Evolutionary conservation across 2,797 vertebrate genomes (phyloP).

Genomic region (Neoniphon sammara): DNA sequence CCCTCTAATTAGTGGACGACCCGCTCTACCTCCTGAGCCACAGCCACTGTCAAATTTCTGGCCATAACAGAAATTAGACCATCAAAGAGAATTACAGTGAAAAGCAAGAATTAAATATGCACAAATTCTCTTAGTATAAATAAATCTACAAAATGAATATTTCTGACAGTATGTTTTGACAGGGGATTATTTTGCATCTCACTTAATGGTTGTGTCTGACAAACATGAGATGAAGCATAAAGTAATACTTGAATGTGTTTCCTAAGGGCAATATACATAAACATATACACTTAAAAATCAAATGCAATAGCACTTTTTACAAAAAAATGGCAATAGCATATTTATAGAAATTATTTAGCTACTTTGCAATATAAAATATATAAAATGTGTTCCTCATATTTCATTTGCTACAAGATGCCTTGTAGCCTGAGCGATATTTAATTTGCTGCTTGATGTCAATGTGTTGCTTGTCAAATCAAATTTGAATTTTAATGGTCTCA

Average conservation of each 20-base stretch:
- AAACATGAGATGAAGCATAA: background rate
- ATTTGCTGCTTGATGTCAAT: slow-evolving; percentile 47
- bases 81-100: background rate
- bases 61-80: background rate
- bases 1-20: too few species aligned
- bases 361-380: slow-evolving; percentile 44
- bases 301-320: slow-evolving; percentile 68
- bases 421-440: slow-evolving; percentile 6
- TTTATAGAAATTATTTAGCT: slow-evolving; percentile 40
- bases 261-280: slow-evolving; percentile 24
- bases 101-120: slow-evolving; percentile 24
- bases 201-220: background rate
- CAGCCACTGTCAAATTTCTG: too few species aligned
- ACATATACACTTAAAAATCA: slow-evolving; percentile 42
- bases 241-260: slow-evolving; percentile 30
- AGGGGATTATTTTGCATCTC: background rate
- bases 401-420: slow-evolving; percentile 39
- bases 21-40: too few species aligned
- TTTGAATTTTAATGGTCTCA: slow-evolving; percentile 10
- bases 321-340: slow-evolving; percentile 28
- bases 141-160: background rate
- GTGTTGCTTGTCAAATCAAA: slow-evolving; percentile 35
- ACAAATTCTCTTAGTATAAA: background rate
- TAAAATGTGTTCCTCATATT: background rate
- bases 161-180: background rate